A percentile compares a stretch with the other conserved stretches of the same genome.
Conservation (phyloP, 2,888 invertebrate species). For the Eretmocerus hayati region DNA sequence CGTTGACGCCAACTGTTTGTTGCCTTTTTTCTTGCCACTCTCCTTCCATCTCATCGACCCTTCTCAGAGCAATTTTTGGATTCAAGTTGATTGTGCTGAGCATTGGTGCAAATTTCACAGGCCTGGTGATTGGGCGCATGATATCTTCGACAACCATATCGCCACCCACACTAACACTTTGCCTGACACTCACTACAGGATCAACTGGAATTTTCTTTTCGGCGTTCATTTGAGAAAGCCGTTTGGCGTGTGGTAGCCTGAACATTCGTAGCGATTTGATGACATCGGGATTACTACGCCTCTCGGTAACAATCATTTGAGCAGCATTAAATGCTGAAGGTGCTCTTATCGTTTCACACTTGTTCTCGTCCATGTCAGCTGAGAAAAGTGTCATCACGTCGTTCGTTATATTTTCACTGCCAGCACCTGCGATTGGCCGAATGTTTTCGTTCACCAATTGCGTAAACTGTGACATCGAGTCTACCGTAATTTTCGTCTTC, state of each 20-base stretch:
- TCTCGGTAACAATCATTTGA: slow-evolving; percentile 41
- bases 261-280: slow-evolving; percentile 52
- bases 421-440: slow-evolving; percentile 33
- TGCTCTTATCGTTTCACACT: slow-evolving; percentile 42
- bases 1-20: slow-evolving; percentile 30
- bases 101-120: slow-evolving; percentile 44
- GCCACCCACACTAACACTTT: slow-evolving; percentile 18
- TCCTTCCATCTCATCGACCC: slow-evolving; percentile 39
- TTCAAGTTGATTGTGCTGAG: slow-evolving; percentile 46
- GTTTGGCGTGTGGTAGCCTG: slow-evolving; percentile 41
- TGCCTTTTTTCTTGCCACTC: slow-evolving; percentile 28
- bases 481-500: slow-evolving; percentile 45
- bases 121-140: slow-evolving; percentile 19
- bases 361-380: slow-evolving; percentile 43
- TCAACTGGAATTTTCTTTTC: slow-evolving; percentile 3
- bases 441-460: slow-evolving; percentile 41
- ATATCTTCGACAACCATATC: slow-evolving; percentile 28
- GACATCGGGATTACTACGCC: slow-evolving; percentile 50
- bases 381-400: slow-evolving; percentile 43
- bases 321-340: slow-evolving; percentile 40
- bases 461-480: slow-evolving; percentile 40
- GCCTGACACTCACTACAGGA: slow-evolving; percentile 15
- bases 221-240: slow-evolving; percentile 24
- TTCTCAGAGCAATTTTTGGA: slow-evolving; percentile 45
- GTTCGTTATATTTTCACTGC: slow-evolving; percentile 40